phyloP scores from a whole-genome alignment of 2,888 invertebrate species.

The Standfussiana lucernea region DNA sequence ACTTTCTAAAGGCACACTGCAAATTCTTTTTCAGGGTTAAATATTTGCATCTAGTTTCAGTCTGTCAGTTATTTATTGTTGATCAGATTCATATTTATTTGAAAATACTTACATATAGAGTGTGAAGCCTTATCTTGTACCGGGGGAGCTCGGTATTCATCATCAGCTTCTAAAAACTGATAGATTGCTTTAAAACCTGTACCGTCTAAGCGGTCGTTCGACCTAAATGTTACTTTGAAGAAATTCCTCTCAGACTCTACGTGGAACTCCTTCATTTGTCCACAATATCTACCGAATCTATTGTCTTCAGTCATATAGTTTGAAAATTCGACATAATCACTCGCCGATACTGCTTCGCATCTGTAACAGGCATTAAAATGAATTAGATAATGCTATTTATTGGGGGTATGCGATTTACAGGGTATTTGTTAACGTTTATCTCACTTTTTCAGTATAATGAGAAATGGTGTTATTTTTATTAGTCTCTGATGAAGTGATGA shows the following conservation, averaged over 20 bases:
- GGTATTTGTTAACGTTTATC: not conserved
- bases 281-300: conserved; percentile 97
- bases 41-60: not conserved
- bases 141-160: conserved; percentile 88
- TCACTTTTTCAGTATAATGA: not conserved
- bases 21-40: not conserved
- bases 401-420: not conserved
- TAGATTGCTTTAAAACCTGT: conserved; percentile 98
- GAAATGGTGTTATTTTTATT: not conserved
- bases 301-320: conserved; percentile 97
- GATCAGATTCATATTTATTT: not conserved
- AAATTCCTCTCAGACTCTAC: conserved; percentile 97
- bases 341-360: conserved; percentile 97
- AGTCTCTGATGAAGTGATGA: not conserved
- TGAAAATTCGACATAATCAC: conserved; percentile 99
- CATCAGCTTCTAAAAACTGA: conserved; percentile 94
- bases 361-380: conserved; percentile 88
- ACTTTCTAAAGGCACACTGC: not conserved
- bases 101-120: conserved; percentile 79
- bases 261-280: conserved; percentile 94
- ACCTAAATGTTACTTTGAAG: conserved; percentile 98
- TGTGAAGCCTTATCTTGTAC: conserved; percentile 83
- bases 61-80: not conserved
- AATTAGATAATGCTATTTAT: not conserved
- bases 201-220: conserved; percentile 98